Percentiles rank a stretch among this genome's conserved stretches.
Evolutionary conservation across 2,797 vertebrate genomes (phyloP).

Genomic region (Paedocypris micromegethes): DNA sequence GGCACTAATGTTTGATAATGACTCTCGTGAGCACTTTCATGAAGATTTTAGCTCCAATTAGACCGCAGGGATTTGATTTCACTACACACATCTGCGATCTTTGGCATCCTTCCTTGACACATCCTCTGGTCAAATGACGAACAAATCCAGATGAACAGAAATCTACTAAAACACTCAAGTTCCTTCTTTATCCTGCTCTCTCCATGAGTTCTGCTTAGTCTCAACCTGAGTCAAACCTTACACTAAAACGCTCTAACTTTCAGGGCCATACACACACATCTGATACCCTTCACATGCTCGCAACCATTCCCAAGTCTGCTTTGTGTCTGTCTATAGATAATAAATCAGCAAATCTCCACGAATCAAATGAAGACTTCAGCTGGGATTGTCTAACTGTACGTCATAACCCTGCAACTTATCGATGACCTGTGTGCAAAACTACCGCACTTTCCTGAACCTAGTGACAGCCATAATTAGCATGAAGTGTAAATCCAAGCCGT

Average conservation of each 20-base stretch:
- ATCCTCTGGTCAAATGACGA: slow-evolving; percentile 26
- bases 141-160: slow-evolving; percentile 29
- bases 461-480: background rate
- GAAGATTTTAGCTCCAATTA: slow-evolving; percentile 28
- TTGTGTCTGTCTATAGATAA: slow-evolving; percentile 21
- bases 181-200: slow-evolving; percentile 27
- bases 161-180: slow-evolving; percentile 6
- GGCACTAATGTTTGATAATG: slow-evolving; percentile 21
- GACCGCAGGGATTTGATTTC: slow-evolving; percentile 31
- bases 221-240: slow-evolving; percentile 17
- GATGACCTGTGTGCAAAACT: too few relatives aligned
- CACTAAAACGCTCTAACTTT: slow-evolving; percentile 18
- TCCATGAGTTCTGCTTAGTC: slow-evolving; percentile 11
- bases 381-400: background rate
- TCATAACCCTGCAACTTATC: slow-evolving; percentile 31
- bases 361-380: too few relatives aligned
- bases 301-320: slow-evolving; percentile 34
- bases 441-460: background rate
- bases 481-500: too few relatives aligned
- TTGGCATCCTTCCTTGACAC: slow-evolving; percentile 28
- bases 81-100: slow-evolving; percentile 43
- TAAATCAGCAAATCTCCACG: too few relatives aligned
- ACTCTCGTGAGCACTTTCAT: slow-evolving; percentile 11
- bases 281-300: slow-evolving; percentile 29
- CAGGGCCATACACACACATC: slow-evolving; percentile 25